Conservation (phyloP, 2,113 vertebrate genomes). For the Xenopus laevis region DNA sequence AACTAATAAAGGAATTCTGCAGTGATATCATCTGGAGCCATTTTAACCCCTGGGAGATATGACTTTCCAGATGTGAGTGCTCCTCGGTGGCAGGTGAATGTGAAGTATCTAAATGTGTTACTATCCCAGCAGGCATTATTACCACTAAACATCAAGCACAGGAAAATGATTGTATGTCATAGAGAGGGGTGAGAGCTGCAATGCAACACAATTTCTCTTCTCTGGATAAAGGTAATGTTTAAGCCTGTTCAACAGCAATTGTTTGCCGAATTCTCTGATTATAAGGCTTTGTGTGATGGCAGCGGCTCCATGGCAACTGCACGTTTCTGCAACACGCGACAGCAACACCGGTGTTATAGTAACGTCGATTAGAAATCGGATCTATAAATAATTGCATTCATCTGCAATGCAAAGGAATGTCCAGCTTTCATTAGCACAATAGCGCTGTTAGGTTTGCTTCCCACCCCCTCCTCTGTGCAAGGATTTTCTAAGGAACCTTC, state of each 20-base stretch:
- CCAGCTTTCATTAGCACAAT: constrained; percentile 30
- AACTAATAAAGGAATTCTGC: background rate
- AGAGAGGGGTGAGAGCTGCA: background rate
- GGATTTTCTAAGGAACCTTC: constrained; percentile 3
- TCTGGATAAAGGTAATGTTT: background rate
- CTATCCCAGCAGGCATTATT: background rate
- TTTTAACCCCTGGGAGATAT: background rate
- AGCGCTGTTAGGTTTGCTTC: constrained; percentile 11
- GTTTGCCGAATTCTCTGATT: constrained; percentile 24
- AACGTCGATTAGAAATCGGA: constrained; percentile 46
- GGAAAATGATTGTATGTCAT: background rate
- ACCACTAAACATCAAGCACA: background rate
- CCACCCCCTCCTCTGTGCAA: background rate
- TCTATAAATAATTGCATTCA: constrained; percentile 40
- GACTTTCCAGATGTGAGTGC: background rate
- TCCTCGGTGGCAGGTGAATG: background rate
- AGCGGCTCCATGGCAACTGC: constrained; percentile 52
- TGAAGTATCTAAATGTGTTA: background rate
- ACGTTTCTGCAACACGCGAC: constrained; percentile 40
- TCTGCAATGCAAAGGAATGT: constrained; percentile 32
- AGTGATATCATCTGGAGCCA: background rate
- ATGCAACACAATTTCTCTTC: background rate
- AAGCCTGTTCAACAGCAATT: constrained; percentile 2
- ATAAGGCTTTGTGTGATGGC: constrained; percentile 33
- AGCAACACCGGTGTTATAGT: constrained; percentile 22